Evolutionary conservation across 2,113 vertebrate species (phyloP), one percentile per base, ranked within the genome.

Genomic region (Phalacrocorax pelagicus): DNA sequence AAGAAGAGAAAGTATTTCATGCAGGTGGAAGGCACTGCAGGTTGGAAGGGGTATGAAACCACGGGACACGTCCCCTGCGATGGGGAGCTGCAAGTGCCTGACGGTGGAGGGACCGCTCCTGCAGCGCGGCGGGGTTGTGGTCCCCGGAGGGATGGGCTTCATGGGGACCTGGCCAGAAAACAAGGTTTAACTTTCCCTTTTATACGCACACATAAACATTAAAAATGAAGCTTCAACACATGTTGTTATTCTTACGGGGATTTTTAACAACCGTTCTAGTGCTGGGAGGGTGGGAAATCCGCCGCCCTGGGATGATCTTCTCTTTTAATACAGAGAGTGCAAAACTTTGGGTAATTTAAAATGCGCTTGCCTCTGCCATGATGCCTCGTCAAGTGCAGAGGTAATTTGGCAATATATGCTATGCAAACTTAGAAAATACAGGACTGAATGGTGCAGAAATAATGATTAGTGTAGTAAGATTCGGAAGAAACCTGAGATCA

Each of bases 51-150:
- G 13, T 12, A 2, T 6, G 49, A 73, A 70, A 30, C 15, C 12
- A 8, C 0, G 0, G 20, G 34, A 62, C 6, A 0, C 0, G 3
- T 19, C 27, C 20, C 11, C 5, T 2, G 24, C 2, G 13, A 34
- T 16, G 32, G 55, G 66, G 55, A 57, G 29, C 34, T 19, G 34
- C 19, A 9, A 32, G 77, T 38, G 10, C 22, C 36, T 9, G 6
- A 8, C 2, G 9, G 71, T 6, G 38, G 32, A 46, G 52, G 55
- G 24, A 17, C 51, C 0, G 5, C 6, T 34, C 58, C 67, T 51
- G 36, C 8, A 2, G 58, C 20, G 1, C 9, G 3, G 34, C 11
- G 55, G 30, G 30, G 55, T 0, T 5, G 23, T 54, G 69, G 12
- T 52, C 21, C 78, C 77, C 59, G 7, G 13, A 26, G 11, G 22